phyloP scores from a whole-genome alignment of 2,113 vertebrate species.

The Platysternon megacephalum region DNA sequence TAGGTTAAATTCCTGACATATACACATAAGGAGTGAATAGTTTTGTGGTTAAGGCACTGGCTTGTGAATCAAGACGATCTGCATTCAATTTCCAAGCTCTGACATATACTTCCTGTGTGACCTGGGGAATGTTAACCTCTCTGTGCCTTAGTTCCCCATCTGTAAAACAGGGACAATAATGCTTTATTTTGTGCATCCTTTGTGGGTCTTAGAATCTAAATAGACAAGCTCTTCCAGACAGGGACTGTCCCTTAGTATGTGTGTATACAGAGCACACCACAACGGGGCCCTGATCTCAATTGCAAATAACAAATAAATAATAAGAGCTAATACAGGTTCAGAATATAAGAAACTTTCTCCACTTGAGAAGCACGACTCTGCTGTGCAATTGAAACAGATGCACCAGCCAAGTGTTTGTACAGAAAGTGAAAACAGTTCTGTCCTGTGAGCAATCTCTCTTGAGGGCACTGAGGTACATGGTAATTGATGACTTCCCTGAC shows the following conservation, averaged over 20 bases:
- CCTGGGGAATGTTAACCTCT: background rate
- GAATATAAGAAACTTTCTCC: background rate
- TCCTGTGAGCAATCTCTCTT: background rate
- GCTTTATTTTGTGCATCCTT: background rate
- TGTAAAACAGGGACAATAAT: background rate
- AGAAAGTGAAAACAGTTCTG: background rate
- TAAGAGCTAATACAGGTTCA: background rate
- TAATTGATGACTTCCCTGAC: background rate
- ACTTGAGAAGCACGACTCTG: background rate
- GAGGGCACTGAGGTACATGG: background rate
- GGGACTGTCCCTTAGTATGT: background rate
- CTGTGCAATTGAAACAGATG: background rate
- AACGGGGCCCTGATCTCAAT: background rate
- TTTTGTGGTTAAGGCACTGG: background rate
- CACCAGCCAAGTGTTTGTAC: background rate
- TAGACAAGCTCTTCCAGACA: background rate
- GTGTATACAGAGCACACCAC: background rate
- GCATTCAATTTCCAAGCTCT: background rate
- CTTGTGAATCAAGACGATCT: background rate
- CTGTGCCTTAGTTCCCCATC: too few relatives aligned
- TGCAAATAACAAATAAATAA: background rate
- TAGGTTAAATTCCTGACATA: background rate
- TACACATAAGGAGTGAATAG: too few relatives aligned
- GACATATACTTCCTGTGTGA: background rate
- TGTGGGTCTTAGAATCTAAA: background rate